Percentiles rank a stretch among this genome's conserved stretches.
Conservation (phyloP, 2,113 vertebrate genomes). For the Arizona elegans region DNA sequence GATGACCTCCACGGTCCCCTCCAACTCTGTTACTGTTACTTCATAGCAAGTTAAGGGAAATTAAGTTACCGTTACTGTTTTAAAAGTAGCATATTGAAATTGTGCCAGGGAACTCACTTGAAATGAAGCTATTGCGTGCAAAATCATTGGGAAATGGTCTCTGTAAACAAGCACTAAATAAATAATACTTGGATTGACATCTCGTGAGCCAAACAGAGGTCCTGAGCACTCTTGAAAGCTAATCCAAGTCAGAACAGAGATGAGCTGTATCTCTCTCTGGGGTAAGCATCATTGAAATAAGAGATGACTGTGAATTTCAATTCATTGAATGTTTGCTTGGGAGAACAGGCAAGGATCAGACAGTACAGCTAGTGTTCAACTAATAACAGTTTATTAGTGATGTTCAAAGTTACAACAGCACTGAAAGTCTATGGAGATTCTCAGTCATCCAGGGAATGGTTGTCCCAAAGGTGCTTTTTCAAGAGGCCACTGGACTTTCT, state of each 20-base stretch:
- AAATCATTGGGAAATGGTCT: not conserved
- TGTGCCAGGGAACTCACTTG: not conserved
- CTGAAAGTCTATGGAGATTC: no score
- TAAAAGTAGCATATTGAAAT: not conserved
- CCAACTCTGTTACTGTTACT: no score
- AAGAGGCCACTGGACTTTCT: no score
- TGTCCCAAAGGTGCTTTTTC: no score
- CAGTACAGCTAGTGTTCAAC: not conserved
- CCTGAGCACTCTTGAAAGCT: not conserved
- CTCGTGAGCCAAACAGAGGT: not conserved
- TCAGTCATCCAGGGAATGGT: no score
- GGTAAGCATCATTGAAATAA: not conserved
- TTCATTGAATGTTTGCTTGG: not conserved
- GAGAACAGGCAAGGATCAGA: not conserved
- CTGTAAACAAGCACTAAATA: not conserved
- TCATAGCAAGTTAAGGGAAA: no score
- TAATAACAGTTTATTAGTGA: no score
- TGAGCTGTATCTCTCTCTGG: not conserved
- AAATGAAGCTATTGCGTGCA: not conserved
- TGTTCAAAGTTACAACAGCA: no score
- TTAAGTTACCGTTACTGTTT: not conserved
- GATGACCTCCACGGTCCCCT: no score
- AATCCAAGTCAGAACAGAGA: not conserved
- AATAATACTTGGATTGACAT: not conserved
- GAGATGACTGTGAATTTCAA: not conserved